Conservation (phyloP, 37 sponge, comb jelly and placozoan genomes). For the Axinella damicornis region DNA sequence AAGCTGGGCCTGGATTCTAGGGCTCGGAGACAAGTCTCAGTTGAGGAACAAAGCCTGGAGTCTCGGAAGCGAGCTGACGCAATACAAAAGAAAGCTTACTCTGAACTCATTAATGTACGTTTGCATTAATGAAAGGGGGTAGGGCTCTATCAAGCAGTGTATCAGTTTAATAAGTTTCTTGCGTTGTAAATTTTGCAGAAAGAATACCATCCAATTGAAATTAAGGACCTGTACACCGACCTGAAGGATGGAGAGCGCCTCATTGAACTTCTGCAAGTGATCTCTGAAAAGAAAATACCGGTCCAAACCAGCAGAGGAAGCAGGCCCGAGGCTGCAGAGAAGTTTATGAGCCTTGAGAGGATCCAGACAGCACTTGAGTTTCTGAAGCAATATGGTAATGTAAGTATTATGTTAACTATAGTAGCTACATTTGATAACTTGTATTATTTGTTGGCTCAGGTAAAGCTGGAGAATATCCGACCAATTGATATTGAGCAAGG, state of each 20-base stretch:
- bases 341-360: constrained; percentile 86
- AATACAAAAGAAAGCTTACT: constrained; percentile 91
- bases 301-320: not conserved
- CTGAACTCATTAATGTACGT: constrained; percentile 85
- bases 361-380: constrained; percentile 69
- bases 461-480: constrained; percentile 82
- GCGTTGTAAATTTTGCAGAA: too few species aligned
- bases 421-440: too few species aligned
- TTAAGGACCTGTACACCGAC: constrained; percentile 78
- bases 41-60: constrained; percentile 1
- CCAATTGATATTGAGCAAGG: constrained; percentile 92
- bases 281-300: constrained; percentile 78
- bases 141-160: too few species aligned
- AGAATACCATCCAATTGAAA: constrained; percentile 41
- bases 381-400: constrained; percentile 79
- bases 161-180: too few species aligned
- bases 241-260: constrained; percentile 81
- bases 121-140: too few species aligned
- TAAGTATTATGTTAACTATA: constrained; percentile 5
- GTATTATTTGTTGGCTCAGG: constrained; percentile 40
- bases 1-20: too few species aligned
- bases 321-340: constrained; percentile 28
- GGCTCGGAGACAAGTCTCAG: too few species aligned
- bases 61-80: constrained; percentile 74
- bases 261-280: constrained; percentile 71